Evolutionary conservation across 2,888 invertebrate species (phyloP).

Genomic region (Ypsolopha sequella): DNA sequence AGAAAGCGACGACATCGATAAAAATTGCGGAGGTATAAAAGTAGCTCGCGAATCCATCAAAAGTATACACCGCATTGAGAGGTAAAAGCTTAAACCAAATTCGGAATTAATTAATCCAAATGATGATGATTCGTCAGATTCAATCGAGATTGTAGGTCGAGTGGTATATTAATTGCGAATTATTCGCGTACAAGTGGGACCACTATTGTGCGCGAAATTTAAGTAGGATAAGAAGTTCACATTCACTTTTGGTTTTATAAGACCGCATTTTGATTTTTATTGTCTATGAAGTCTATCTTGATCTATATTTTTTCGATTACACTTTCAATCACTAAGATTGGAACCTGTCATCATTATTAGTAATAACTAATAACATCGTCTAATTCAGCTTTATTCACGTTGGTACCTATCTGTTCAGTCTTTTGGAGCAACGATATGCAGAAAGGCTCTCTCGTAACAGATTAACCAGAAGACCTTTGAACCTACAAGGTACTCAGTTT

Average conservation of each 20-base stretch:
- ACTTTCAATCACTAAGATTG: too few relatives aligned
- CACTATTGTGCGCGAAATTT: conserved; percentile 37
- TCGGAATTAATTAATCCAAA: conserved; percentile 49
- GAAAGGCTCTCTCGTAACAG: too few relatives aligned
- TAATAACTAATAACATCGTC: too few relatives aligned
- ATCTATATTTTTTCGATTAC: too few relatives aligned
- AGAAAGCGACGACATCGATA: conserved; percentile 26
- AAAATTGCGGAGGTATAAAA: conserved; percentile 7
- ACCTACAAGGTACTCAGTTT: too few relatives aligned
- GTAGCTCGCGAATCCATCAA: conserved; percentile 3
- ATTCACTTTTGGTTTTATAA: too few relatives aligned
- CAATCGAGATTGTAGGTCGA: conserved; percentile 50
- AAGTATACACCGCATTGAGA: conserved; percentile 1
- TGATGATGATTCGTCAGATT: conserved; percentile 50
- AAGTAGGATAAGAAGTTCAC: neutral
- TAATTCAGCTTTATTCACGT: too few relatives aligned
- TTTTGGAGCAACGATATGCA: too few relatives aligned
- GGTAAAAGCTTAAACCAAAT: conserved; percentile 32
- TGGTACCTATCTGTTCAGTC: too few relatives aligned
- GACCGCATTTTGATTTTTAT: neutral
- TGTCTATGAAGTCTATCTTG: neutral
- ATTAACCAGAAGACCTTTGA: too few relatives aligned
- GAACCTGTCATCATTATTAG: too few relatives aligned
- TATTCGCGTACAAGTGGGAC: conserved; percentile 48
- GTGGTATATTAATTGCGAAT: conserved; percentile 61